Conservation (phyloP, 2,888 invertebrate genomes). For the Heliconius charithonia region DNA sequence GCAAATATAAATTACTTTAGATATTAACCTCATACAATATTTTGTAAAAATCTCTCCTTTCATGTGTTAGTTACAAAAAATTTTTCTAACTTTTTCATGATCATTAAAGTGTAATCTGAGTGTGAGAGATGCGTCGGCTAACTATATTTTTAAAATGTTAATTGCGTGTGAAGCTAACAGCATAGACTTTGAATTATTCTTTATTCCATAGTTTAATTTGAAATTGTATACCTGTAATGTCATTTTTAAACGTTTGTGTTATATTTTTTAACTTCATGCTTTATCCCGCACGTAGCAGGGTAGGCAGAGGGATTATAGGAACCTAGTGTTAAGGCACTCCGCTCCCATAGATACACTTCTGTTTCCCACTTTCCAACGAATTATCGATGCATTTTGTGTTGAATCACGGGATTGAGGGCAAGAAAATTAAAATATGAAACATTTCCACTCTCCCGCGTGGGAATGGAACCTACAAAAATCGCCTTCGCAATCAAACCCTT, state of each 20-base stretch:
- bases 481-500: too few species aligned
- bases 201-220: too few species aligned
- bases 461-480: too few species aligned
- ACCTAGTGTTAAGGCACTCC: background rate
- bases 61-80: background rate
- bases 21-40: background rate
- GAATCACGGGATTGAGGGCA: too few species aligned
- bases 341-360: too few species aligned
- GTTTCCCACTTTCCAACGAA: too few species aligned
- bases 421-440: too few species aligned
- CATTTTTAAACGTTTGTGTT: too few species aligned
- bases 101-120: slow-evolving; percentile 14
- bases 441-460: too few species aligned
- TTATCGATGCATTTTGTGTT: too few species aligned
- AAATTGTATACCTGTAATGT: background rate
- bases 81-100: background rate
- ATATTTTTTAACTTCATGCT: background rate
- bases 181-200: too few species aligned
- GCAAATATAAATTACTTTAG: background rate
- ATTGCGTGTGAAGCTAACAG: background rate
- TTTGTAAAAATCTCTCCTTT: background rate
- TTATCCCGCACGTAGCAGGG: background rate
- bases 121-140: background rate
- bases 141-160: background rate
- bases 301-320: background rate